Evolutionary conservation across 2,888 invertebrate genomes (phyloP), one percentile per base, ranked within the genome.

Genomic region (Netelia virgata): DNA sequence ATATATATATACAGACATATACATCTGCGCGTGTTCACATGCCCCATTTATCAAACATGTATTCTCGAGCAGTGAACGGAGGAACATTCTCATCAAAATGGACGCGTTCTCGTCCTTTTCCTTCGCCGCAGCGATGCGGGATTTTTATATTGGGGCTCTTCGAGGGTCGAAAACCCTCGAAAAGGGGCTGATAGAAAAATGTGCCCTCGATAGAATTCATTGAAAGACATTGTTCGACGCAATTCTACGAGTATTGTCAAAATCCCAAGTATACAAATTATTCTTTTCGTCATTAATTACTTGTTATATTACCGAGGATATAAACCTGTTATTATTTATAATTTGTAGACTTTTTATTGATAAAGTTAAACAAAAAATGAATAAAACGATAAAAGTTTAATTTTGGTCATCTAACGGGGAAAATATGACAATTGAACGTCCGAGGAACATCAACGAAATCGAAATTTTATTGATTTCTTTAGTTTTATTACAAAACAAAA

Each of bases 21-120:
- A 43, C 9, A 14, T 50, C n/a, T 18, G 28, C 1, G 57, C 41
- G n/a, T 69, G 14, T 47, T 28, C 72, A 28, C 61, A 64, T 73
- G 75, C 14, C 47, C 78, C 63, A 79, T 76, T 85, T 78, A 76
- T 76, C 66, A 72, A 41, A 9, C 43, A 28, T 78, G 66, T 76
- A 61, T 72, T 59, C 57, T 36, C 57, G 69, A 81, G 64, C 63
- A 50, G 43, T 50, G 59, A 64, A 61, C 18, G 55, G 41, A 70
- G 28, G 78, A 78, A 59, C 66, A 23, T 74, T 78, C 69, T 61
- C 66, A 66, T 76, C 61, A 59, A 61, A 76, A 80, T 18, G 64
- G 68, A 18, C 41, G 69, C 63, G 59, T 18, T 18, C 23, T 75
- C 28, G 66, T 64, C 70, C 36, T 2, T 28, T 57, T 47, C 61